A percentile compares a stretch with the other conserved stretches of the same genome.
phyloP scores from a whole-genome alignment of 2,113 vertebrate species.

The Furnarius figulus region DNA sequence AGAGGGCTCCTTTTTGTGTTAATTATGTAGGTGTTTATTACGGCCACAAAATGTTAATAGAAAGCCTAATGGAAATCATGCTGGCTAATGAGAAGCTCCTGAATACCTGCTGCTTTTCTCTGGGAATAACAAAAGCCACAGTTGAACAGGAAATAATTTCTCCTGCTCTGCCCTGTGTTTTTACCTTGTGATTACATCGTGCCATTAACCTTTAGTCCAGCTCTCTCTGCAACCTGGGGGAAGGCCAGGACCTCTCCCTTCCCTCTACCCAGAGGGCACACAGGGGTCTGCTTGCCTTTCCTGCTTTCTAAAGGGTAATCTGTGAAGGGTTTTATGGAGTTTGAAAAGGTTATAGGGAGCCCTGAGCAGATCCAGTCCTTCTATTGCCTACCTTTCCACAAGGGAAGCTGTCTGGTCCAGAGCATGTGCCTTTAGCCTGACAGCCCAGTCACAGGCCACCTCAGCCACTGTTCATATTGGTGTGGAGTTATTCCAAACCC shows the following conservation, averaged over 20 bases:
- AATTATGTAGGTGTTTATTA: slow-evolving; percentile 61
- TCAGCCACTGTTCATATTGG: not conserved
- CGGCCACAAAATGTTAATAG: slow-evolving; percentile 41
- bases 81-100: slow-evolving; percentile 56
- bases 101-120: slow-evolving; percentile 30
- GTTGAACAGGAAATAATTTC: slow-evolving; percentile 20
- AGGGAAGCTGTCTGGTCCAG: not conserved
- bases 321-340: slow-evolving; percentile 22
- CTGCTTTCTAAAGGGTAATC: slow-evolving; percentile 27
- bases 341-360: slow-evolving; percentile 46
- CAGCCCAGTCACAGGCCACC: not conserved
- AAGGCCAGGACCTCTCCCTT: slow-evolving; percentile 4
- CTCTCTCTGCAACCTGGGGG: not conserved
- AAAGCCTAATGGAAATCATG: slow-evolving; percentile 45
- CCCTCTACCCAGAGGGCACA: not conserved
- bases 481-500: not conserved
- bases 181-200: not conserved
- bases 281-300: not conserved
- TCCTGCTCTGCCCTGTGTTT: not conserved
- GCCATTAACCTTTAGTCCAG: slow-evolving; percentile 36
- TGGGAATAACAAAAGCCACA: not conserved
- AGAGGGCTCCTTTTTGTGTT: not conserved
- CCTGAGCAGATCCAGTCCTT: not conserved
- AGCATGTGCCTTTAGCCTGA: not conserved
- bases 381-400: not conserved